Percentiles rank a stretch among this genome's conserved stretches.
Evolutionary conservation across 2,113 vertebrate species (phyloP).

Genomic region (Dromiciops gliroides): DNA sequence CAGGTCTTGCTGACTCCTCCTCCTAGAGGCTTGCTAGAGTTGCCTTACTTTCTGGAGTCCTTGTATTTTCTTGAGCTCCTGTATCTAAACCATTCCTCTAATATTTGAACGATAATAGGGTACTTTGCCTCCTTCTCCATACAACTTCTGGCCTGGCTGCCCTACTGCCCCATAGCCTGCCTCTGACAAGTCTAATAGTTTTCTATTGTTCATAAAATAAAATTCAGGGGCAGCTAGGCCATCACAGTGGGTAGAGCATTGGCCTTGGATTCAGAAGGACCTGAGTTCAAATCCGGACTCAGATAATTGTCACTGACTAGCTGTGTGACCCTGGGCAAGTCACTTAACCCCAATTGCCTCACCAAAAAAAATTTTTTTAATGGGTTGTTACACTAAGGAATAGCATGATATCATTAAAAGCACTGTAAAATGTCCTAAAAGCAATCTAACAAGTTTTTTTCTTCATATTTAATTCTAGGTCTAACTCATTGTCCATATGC

Average conservation of each 20-base stretch:
- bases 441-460: neutral
- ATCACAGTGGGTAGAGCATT: no score
- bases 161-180: neutral
- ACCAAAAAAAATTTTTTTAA: no score
- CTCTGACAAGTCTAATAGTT: neutral
- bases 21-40: neutral
- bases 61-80: neutral
- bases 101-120: neutral
- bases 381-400: neutral
- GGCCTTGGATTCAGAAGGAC: no score
- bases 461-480: neutral
- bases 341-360: no score
- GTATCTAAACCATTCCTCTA: neutral
- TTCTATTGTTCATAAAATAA: neutral
- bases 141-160: neutral
- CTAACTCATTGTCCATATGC: neutral
- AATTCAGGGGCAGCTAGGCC: no score
- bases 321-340: no score
- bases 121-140: neutral
- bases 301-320: no score
- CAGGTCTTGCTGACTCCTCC: neutral
- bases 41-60: neutral
- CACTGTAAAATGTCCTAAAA: neutral
- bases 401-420: neutral
- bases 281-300: no score